Base-by-base conservation (phyloP, 1,140 invertebrate species). In the Antheraea pernyi region DNA sequence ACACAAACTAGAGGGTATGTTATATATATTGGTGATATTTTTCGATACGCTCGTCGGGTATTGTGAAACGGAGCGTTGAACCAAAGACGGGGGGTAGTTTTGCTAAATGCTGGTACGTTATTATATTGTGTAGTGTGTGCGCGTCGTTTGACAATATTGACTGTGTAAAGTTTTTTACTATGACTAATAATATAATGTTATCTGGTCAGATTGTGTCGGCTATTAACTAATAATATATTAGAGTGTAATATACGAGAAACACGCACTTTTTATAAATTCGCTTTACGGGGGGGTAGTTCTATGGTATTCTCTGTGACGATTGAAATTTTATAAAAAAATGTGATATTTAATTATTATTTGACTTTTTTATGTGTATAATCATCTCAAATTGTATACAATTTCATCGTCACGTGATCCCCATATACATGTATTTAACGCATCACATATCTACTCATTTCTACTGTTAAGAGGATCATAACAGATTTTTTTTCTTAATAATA, bases 371-470 rank as follows among this genome's bases (percentile, higher is more conserved):
- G 16, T 16, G 16, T 61, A 13, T 22, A 36, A 63, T 63, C 61
- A 37, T 30, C 61, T n/a, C 10, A 13, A 36, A 63, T 18, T n/a
- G 78, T 77, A 73, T 72, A 70, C 71, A 72, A 72, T 77, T 82
- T 70, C 76, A 72, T n/a, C 46, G 77, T 74, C 80, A 69, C 77
- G 80, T 77, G 37, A 42, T 58, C 69, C 53, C 46, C 16, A 13
- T 16, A 53, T 53, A 53, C 6, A 42, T 81, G 77, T 84, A 83
- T 83, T 81, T 88, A 89, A 91, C 76, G 90, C 85, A 88, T 86
- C 85, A 91, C 89, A 90, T 91, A 91, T 90, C 82, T 80, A 87
- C 80, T 88, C 82, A 84, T 88, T 89, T 81, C 84, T 81, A 84
- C 79, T 81, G 83, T 84, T 87, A 79, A 83, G 83, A 83, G 86